A percentile compares a stretch with the other conserved stretches of the same genome.
These are phyloP conservation scores for Chromobotia macracanthus DNA, from an alignment of 2,797 vertebrate species.

Conservation along the genomic window DNA sequence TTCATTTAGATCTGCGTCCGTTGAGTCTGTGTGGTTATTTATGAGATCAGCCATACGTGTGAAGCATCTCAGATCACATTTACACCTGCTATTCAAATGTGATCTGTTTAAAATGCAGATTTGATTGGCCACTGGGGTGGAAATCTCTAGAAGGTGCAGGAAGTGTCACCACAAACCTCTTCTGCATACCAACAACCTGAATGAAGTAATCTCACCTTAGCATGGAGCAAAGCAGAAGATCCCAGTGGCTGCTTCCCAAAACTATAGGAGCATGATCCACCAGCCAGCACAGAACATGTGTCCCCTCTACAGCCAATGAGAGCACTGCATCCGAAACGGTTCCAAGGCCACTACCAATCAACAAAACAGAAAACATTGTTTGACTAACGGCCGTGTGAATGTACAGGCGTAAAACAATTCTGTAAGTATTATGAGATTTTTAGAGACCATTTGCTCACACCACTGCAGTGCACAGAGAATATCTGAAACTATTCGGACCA, in stretches of 20 bases:
- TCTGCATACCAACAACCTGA: constrained; percentile 9
- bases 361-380: constrained; percentile 17
- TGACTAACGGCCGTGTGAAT: too few species aligned
- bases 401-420: too few species aligned
- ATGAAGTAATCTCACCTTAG: constrained; percentile 80
- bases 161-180: not conserved
- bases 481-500: not conserved
- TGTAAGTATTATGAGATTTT: too few species aligned
- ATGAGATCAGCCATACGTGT: constrained; percentile 12
- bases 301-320: constrained; percentile 89
- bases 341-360: constrained; percentile 81
- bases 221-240: constrained; percentile 95
- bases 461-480: not conserved
- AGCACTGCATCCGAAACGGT: constrained; percentile 78
- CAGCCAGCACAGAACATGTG: constrained; percentile 86
- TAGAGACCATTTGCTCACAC: too few species aligned
- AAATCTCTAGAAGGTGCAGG: constrained; percentile 9
- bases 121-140: constrained; percentile 14
- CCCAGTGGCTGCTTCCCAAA: constrained; percentile 86
- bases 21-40: not conserved
- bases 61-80: constrained; percentile 28
- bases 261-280: constrained; percentile 75
- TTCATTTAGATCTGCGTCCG: not conserved
- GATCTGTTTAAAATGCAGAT: constrained; percentile 34
- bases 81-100: constrained; percentile 20